phyloP scores from a whole-genome alignment of 2,888 invertebrate species.

The Aphidoletes aphidimyza region DNA sequence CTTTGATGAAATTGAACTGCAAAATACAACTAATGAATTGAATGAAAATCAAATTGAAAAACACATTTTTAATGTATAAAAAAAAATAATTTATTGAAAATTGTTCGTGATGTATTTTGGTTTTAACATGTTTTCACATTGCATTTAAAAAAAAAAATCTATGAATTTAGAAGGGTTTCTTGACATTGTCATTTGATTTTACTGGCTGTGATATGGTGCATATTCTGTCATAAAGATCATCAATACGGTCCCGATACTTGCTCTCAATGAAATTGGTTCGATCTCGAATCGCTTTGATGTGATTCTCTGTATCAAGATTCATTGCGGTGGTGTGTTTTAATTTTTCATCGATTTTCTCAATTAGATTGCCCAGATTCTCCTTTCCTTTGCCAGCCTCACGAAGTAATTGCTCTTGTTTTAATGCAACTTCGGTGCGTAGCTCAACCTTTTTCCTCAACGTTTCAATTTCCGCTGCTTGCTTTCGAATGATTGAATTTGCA shows the following conservation, averaged over 20 bases:
- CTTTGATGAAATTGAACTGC: not conserved
- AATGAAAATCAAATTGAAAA: not conserved
- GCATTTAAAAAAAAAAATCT: no score
- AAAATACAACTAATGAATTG: not conserved
- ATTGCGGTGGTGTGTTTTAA: not conserved
- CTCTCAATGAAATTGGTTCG: not conserved
- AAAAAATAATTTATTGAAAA: conserved; percentile 9
- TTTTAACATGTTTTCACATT: no score
- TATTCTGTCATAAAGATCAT: conserved; percentile 4
- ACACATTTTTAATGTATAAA: not conserved
- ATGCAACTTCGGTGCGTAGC: conserved; percentile 64
- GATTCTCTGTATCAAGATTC: not conserved
- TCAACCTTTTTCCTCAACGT: conserved; percentile 62
- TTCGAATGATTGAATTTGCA: conserved; percentile 65
- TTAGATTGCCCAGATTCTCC: conserved; percentile 58
- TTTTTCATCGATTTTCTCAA: not conserved
- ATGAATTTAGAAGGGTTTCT: no score
- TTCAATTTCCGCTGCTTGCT: conserved; percentile 62
- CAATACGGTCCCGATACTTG: conserved; percentile 22
- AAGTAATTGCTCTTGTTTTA: conserved; percentile 64
- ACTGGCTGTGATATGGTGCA: not conserved
- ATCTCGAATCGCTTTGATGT: not conserved
- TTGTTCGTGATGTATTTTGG: no score
- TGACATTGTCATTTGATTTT: not conserved
- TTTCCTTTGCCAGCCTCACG: conserved; percentile 59